phyloP scores from a whole-genome alignment of 2,797 vertebrate genomes.

The Catharus ustulatus region DNA sequence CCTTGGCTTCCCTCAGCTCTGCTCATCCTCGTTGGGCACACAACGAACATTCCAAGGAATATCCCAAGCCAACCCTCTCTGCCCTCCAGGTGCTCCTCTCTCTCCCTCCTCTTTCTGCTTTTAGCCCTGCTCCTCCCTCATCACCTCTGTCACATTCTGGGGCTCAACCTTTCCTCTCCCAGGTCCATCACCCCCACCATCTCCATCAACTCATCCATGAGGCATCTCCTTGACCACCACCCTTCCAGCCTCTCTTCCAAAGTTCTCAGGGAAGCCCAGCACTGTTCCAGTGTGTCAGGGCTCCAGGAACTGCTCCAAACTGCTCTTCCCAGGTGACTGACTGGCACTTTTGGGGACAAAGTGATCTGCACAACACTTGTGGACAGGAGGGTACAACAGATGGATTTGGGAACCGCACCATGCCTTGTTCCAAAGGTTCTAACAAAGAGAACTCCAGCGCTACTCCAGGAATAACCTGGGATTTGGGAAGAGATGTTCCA shows the following conservation, averaged over 20 bases:
- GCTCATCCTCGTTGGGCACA: fast-evolving
- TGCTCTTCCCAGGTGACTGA: background rate
- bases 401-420: background rate
- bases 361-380: fast-evolving
- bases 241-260: background rate
- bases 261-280: background rate
- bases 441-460: fast-evolving
- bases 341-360: background rate
- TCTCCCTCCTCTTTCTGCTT: background rate
- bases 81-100: background rate
- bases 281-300: background rate
- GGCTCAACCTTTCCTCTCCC: background rate
- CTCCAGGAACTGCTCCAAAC: background rate
- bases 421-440: fast-evolving
- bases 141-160: background rate
- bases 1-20: background rate
- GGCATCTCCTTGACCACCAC: background rate
- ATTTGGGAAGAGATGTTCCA: background rate
- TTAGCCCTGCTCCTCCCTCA: background rate
- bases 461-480: background rate
- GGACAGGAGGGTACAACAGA: background rate
- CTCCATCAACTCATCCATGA: background rate
- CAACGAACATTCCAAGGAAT: fast-evolving
- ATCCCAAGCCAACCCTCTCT: background rate
- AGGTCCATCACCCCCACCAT: background rate